Evolutionary conservation across 2,888 invertebrate genomes (phyloP).

Genomic region (Tachystola acroxantha): DNA sequence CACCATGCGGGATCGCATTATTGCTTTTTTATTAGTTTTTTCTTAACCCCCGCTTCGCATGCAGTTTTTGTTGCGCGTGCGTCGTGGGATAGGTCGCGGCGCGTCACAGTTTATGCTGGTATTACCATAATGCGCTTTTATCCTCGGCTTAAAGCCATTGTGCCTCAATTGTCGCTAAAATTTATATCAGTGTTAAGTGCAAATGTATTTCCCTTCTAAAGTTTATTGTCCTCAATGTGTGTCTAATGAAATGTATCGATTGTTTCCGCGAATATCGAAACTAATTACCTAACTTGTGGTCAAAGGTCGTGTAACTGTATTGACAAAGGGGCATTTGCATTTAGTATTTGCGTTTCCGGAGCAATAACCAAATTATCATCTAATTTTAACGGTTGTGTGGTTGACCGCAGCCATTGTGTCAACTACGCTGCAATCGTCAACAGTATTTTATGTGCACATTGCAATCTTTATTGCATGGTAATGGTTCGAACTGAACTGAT

Average conservation of each 20-base stretch:
- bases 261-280: constrained; percentile 49
- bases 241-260: constrained; percentile 12
- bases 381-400: constrained; percentile 57
- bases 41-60: constrained; percentile 55
- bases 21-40: constrained; percentile 76
- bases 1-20: constrained; percentile 75
- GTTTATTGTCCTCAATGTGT: constrained; percentile 34
- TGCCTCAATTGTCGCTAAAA: constrained; percentile 48
- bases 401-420: constrained; percentile 39
- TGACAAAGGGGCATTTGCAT: constrained; percentile 70
- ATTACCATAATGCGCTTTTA: constrained; percentile 70
- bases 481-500: too few species aligned
- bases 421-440: not conserved
- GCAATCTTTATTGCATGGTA: not conserved
- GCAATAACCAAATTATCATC: constrained; percentile 62
- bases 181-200: constrained; percentile 33
- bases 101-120: constrained; percentile 66
- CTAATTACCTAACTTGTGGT: constrained; percentile 41
- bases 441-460: not conserved
- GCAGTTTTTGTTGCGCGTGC: constrained; percentile 66
- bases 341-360: constrained; percentile 47
- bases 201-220: constrained; percentile 17
- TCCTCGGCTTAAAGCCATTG: constrained; percentile 39
- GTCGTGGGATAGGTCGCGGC: constrained; percentile 72
- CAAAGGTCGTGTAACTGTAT: constrained; percentile 59